Conservation (phyloP, 2,888 invertebrate species). For the Pollenia amentaria region DNA sequence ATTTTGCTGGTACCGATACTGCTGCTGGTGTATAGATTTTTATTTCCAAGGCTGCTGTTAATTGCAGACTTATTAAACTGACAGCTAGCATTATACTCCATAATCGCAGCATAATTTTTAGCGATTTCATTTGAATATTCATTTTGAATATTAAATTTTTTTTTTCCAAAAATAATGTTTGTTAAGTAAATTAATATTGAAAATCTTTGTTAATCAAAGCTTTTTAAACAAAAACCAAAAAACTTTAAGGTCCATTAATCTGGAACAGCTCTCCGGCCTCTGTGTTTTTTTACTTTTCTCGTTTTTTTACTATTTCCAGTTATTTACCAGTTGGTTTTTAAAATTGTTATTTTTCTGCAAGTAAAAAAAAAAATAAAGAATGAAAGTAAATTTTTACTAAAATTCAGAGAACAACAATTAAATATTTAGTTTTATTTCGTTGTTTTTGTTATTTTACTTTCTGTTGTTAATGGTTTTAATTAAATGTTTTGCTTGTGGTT, state of each 20-base stretch:
- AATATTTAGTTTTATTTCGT: conserved; percentile 16
- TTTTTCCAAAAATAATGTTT: background rate
- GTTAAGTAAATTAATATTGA: background rate
- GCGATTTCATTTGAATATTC: conserved; percentile 25
- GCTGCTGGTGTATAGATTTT: background rate
- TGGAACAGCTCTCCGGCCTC: background rate
- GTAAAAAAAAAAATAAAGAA: conserved; percentile 6
- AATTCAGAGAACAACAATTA: conserved; percentile 23
- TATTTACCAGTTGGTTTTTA: background rate
- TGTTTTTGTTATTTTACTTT: background rate
- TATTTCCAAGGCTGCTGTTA: conserved; percentile 42
- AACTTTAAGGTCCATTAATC: background rate
- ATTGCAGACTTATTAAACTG: conserved; percentile 27
- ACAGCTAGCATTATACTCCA: conserved; percentile 36
- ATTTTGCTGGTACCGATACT: background rate
- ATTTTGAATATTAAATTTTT: conserved; percentile 21
- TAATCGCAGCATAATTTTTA: conserved; percentile 38
- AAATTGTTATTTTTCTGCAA: conserved; percentile 12
- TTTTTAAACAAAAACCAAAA: background rate
- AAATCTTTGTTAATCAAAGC: background rate
- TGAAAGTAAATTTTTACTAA: background rate
- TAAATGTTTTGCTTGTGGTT: conserved; percentile 62
- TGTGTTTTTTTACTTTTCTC: background rate
- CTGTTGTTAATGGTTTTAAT: conserved; percentile 47
- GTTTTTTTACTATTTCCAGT: background rate